Evolutionary conservation across 1,140 invertebrate species (phyloP), one percentile per base, ranked within the genome.

Genomic region (Phymastichus coffea): DNA sequence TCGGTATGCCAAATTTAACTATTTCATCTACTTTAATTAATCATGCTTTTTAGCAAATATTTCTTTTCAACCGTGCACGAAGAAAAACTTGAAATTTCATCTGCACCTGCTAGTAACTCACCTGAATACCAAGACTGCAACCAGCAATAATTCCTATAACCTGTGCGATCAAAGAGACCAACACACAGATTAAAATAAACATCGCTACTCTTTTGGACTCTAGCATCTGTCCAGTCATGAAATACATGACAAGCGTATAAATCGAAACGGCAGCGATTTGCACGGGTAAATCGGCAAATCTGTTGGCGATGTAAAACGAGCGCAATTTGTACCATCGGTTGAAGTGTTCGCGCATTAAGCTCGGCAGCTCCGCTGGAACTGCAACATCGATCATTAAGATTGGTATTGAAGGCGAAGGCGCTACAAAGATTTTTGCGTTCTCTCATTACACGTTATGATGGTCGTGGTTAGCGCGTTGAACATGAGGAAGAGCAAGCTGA

Each of bases 241-340:
- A 88, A 79, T 94, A 96, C 0, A 92, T 88, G 41, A 93, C 86
- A 41, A 86, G 74, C 3, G 87, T 85, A 71, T 93, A 95, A 2
- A 88, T 69, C 0, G 89, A 75, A 1, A 91, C 91, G 64, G 88
- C 90, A 10, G 85, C 69, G 3, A 92, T 75, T 81, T 95, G 93
- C 57, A 92, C 86, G 2, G 93, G 92, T 64, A 94, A 79, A 73
- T 94, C 90, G 0, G 92, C 87, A 37, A 94, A 70, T 17, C 91
- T 88, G 41, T 92, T 89, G 15, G 93, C 90, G 9, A 91, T 77
- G 69, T 93, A 96, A 76, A 95, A 95, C 0, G 92, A 87, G 53
- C 88, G 88, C 9, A 95, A 74, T n/a, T 91, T 93, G 78, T 96
- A 96, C 94, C 94, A 97, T 55, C 92, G 86, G 78, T 97, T 97